These are phyloP conservation scores for Tetragnatha versicolor DNA, from an alignment of 1,140 invertebrate genomes.

Conservation along the genomic window DNA sequence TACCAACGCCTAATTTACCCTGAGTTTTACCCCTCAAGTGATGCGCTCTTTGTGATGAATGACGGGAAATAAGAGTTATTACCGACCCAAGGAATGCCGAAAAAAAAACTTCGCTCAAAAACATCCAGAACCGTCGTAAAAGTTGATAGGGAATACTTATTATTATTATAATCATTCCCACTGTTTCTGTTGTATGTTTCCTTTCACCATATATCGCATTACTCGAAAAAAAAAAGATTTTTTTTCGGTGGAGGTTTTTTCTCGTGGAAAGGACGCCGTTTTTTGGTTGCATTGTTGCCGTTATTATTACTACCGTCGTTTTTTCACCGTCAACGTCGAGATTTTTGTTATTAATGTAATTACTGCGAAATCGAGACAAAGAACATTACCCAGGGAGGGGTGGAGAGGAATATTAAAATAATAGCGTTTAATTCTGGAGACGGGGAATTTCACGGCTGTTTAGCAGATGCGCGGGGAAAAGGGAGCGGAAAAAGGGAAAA, in stretches of 20 bases:
- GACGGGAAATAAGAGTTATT: conserved; percentile 44
- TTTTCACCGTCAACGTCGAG: conserved; percentile 21
- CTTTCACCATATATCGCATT: conserved; percentile 41
- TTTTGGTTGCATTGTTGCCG: conserved; percentile 18
- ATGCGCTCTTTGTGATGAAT: conserved; percentile 43
- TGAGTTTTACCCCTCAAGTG: conserved; percentile 19
- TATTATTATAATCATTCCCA: conserved; percentile 47
- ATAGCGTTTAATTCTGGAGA: conserved; percentile 50
- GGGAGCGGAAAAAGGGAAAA: background rate
- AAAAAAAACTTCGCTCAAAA: conserved; percentile 31
- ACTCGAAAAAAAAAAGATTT: conserved; percentile 1
- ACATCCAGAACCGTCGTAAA: conserved; percentile 40
- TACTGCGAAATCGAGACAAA: conserved; percentile 51
- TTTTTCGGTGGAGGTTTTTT: background rate
- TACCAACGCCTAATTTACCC: conserved; percentile 54
- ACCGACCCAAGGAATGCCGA: conserved; percentile 35
- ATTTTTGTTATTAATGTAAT: conserved; percentile 55
- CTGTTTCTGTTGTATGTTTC: conserved; percentile 36
- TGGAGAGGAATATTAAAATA: conserved; percentile 49
- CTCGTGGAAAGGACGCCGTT: background rate
- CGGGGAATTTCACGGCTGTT: conserved; percentile 31
- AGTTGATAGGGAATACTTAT: conserved; percentile 54
- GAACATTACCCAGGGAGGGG: conserved; percentile 24
- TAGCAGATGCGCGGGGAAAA: conserved; percentile 7
- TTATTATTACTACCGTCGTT: conserved; percentile 12